A percentile compares a stretch with the other conserved stretches of the same genome.
Evolutionary conservation across 1,140 invertebrate genomes (phyloP).

Genomic region (Sinella curviseta): DNA sequence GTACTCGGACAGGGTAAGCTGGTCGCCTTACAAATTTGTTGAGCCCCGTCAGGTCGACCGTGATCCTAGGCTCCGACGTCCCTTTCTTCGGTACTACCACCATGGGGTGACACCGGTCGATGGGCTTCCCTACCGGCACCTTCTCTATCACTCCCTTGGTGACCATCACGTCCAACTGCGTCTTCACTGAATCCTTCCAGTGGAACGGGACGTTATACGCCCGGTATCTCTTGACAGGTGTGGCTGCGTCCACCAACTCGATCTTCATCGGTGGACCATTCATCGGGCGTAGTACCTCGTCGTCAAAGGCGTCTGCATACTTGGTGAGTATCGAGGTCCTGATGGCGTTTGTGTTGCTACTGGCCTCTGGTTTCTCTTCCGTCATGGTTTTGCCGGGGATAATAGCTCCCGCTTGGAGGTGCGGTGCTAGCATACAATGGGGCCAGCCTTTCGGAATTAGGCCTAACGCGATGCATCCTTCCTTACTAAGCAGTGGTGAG

Average conservation of each 20-base stretch:
- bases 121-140: too few relatives aligned
- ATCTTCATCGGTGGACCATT: background rate
- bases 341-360: background rate
- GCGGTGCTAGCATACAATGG: too few relatives aligned
- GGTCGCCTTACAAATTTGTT: conserved; percentile 31
- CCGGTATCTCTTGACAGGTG: background rate
- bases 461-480: background rate
- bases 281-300: background rate
- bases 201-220: too few relatives aligned
- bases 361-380: too few relatives aligned
- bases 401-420: too few relatives aligned
- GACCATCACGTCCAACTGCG: conserved; percentile 28
- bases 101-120: conserved; percentile 43
- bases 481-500: too few relatives aligned
- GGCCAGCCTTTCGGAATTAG: too few relatives aligned
- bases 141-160: too few relatives aligned
- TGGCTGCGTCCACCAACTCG: background rate
- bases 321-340: too few relatives aligned
- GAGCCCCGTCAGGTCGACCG: too few relatives aligned
- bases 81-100: background rate
- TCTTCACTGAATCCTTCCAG: background rate
- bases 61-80: conserved; percentile 17
- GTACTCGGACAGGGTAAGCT: conserved; percentile 22
- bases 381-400: background rate
- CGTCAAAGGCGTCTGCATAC: background rate